phyloP scores from a whole-genome alignment of 2,797 vertebrate species.

The Ceryle rudis region DNA sequence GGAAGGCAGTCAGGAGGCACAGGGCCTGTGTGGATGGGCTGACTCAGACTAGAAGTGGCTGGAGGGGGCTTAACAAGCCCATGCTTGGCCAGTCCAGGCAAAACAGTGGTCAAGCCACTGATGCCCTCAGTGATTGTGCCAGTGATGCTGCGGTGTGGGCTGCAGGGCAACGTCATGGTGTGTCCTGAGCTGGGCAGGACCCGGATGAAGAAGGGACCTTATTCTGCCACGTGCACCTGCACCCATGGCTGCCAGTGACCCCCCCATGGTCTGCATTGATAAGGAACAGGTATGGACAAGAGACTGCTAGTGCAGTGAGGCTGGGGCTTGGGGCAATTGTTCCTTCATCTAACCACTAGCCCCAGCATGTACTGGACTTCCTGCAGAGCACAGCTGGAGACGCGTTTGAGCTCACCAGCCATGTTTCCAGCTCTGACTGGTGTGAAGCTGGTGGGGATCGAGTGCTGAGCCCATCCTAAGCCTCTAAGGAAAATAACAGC shows the following conservation, averaged over 20 bases:
- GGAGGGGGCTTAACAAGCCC: not conserved
- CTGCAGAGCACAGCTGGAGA: not conserved
- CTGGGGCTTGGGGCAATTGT: not conserved
- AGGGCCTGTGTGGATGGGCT: rapidly evolving
- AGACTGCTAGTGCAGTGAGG: rapidly evolving
- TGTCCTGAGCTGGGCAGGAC: not conserved
- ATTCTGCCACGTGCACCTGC: rapidly evolving
- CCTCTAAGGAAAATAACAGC: not conserved
- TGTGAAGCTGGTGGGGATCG: not conserved
- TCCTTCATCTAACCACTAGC: not conserved
- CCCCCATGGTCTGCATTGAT: rapidly evolving
- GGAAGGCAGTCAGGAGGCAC: not conserved
- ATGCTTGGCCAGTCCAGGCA: rapidly evolving
- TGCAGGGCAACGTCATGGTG: too few relatives aligned
- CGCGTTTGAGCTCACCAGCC: not conserved
- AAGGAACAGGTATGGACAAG: rapidly evolving
- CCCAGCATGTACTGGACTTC: not conserved
- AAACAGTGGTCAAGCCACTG: rapidly evolving
- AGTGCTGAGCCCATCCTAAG: not conserved
- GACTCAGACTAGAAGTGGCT: not conserved
- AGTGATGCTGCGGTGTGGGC: rapidly evolving
- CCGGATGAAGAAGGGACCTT: not conserved
- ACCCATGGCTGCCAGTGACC: rapidly evolving
- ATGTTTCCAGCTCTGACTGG: not conserved
- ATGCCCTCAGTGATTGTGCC: rapidly evolving